Conservation (phyloP, 2,797 vertebrate species). For the Tiaroga cobitis region DNA sequence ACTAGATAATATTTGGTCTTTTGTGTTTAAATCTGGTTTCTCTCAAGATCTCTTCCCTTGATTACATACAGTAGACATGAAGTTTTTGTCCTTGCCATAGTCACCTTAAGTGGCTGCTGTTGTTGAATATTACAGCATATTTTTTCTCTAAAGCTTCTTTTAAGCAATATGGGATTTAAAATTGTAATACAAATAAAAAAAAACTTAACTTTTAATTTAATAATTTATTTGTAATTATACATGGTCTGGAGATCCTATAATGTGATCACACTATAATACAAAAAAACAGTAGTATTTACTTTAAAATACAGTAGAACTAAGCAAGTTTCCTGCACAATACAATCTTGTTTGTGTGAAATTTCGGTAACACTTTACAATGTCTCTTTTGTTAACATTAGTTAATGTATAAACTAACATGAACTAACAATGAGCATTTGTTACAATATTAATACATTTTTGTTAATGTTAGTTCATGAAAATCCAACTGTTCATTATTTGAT, state of each 20-base stretch:
- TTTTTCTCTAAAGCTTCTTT: neutral
- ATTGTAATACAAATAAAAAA: neutral
- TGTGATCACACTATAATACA: neutral
- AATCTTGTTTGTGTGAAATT: neutral
- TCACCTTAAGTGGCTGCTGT: neutral
- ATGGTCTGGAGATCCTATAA: neutral
- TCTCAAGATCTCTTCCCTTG: neutral
- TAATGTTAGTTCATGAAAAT: neutral
- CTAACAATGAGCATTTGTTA: neutral
- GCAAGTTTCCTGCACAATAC: neutral
- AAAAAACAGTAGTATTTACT: neutral
- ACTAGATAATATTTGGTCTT: neutral
- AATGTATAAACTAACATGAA: neutral
- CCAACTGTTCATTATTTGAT: neutral
- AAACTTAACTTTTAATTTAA: neutral
- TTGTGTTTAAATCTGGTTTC: neutral
- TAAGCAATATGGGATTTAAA: neutral
- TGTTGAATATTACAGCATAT: neutral
- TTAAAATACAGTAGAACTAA: slow-evolving; percentile 7
- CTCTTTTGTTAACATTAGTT: neutral
- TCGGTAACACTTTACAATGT: neutral
- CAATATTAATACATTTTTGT: neutral
- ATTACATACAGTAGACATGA: neutral
- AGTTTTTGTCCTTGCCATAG: neutral
- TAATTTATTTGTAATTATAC: slow-evolving; percentile 5